These are phyloP conservation scores for Drosophila punjabiensis DNA, from an alignment of 1,140 invertebrate genomes.

Conservation along the genomic window DNA sequence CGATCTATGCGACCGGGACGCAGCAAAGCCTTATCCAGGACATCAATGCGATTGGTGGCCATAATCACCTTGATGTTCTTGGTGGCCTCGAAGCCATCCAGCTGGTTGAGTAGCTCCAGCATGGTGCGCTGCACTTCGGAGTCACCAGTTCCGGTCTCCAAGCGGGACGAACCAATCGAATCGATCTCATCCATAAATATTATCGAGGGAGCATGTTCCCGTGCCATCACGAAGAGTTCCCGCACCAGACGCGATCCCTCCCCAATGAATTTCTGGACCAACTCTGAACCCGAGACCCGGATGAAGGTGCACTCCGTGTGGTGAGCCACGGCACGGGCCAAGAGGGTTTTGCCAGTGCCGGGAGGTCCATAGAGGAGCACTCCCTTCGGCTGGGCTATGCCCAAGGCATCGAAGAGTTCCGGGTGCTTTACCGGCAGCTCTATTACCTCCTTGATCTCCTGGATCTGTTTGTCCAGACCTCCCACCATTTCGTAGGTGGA, in stretches of 20 bases:
- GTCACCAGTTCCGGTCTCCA: constrained; percentile 99
- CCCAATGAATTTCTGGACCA: constrained; percentile 99
- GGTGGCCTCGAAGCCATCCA: constrained; percentile 99
- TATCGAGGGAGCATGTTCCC: constrained; percentile 99
- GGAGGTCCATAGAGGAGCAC: constrained; percentile 99
- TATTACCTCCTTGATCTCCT: constrained; percentile 99
- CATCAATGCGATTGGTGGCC: constrained; percentile 99
- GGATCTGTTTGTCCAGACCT: constrained; percentile 99
- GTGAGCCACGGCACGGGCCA: constrained; percentile 99
- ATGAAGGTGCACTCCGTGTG: constrained; percentile 99
- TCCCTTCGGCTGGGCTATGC: constrained; percentile 99
- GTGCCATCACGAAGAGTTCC: constrained; percentile 99
- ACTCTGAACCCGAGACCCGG: constrained; percentile 98
- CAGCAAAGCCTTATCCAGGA: constrained; percentile 98
- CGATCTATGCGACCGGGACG: constrained; percentile 99
- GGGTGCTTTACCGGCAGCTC: constrained; percentile 99
- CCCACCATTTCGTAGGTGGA: constrained; percentile 99
- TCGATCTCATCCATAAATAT: constrained; percentile 99
- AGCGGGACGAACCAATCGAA: constrained; percentile 99
- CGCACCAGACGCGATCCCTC: constrained; percentile 99
- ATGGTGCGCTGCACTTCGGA: constrained; percentile 99
- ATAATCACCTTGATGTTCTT: constrained; percentile 99
- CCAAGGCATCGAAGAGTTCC: constrained; percentile 99
- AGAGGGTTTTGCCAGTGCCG: constrained; percentile 93
- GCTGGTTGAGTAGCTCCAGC: constrained; percentile 99